phyloP scores from a whole-genome alignment of 2,113 vertebrate genomes.

The Malurus alboscapulatus region DNA sequence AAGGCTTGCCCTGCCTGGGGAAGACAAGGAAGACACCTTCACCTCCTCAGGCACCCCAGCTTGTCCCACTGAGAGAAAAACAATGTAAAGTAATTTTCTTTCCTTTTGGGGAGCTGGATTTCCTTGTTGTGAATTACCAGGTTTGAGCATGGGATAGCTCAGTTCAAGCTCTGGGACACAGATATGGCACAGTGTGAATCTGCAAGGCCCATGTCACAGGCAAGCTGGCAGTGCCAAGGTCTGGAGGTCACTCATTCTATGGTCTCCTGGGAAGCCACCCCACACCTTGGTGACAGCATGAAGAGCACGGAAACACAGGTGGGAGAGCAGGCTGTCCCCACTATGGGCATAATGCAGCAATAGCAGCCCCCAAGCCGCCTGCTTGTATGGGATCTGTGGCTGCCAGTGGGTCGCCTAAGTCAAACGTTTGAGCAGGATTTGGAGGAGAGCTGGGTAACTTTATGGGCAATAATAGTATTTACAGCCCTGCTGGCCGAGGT shows the following conservation, averaged over 20 bases:
- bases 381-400: background rate
- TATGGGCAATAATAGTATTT: constrained; percentile 17
- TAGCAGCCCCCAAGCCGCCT: rapidly evolving
- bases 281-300: background rate
- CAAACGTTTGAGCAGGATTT: background rate
- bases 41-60: background rate
- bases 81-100: background rate
- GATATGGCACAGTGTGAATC: rapidly evolving
- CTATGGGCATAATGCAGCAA: background rate
- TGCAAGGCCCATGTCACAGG: rapidly evolving
- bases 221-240: rapidly evolving
- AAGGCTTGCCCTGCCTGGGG: background rate
- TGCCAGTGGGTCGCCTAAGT: rapidly evolving
- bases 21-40: background rate
- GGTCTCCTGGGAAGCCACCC: background rate
- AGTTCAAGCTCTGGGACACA: background rate
- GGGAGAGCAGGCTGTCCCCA: background rate
- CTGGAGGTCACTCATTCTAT: background rate
- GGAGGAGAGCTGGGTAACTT: background rate
- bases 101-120: background rate
- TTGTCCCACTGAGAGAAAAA: rapidly evolving
- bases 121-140: background rate
- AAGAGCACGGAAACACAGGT: background rate
- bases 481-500: background rate
- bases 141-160: background rate